Evolutionary conservation across 2,888 invertebrate genomes (phyloP), one percentile per base, ranked within the genome.

Genomic region (Molorchus minor): DNA sequence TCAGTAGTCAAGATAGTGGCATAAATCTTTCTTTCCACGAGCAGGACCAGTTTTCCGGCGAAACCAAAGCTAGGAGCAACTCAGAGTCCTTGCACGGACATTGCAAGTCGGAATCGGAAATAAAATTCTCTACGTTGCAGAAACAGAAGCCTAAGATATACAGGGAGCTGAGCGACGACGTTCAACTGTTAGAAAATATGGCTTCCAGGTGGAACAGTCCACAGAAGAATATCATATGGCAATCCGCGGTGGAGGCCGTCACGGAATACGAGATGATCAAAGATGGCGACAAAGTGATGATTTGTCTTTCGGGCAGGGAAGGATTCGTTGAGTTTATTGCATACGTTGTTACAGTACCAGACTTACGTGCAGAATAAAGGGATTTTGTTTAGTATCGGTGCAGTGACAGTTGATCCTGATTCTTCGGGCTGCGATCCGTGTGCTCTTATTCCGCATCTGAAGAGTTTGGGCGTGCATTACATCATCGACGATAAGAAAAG

Each of bases 221-320:
- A 0, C 89, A 93, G 0, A 92, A 92, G 72, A 85, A n/a, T n/a
- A n/a, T 85, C 40, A 87, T 95, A 36, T 93, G 94, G 89, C 92
- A 92, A 72, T 88, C 91, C 8, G 86, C 90, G 7, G 84, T 93
- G 7, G 91, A 92, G 88, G 94, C 93, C 0, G 83, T 94, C 45
- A 87, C 89, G 62, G 92, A 93, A 74, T 93, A 88, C 80, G 86
- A 87, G 62, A 95, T 95, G 94, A 86, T 96, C 56, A 84, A 87
- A 51, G 87, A 92, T 65, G 92, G 91, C 1, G 95, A 96, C 78
- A 86, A 88, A 62, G 60, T 66, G 1, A 52, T 56, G 44, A 36
- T 95, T 10, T 94, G 95, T 75, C 82, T 96, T 40, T 93, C 94
- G 0, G 93, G 92, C 0, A n/a, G 92, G 92, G 1, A 90, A 90